Evolutionary conservation across 64 coral and sea anemone genomes (phyloP).

Genomic region (Pocillopora damicornis): DNA sequence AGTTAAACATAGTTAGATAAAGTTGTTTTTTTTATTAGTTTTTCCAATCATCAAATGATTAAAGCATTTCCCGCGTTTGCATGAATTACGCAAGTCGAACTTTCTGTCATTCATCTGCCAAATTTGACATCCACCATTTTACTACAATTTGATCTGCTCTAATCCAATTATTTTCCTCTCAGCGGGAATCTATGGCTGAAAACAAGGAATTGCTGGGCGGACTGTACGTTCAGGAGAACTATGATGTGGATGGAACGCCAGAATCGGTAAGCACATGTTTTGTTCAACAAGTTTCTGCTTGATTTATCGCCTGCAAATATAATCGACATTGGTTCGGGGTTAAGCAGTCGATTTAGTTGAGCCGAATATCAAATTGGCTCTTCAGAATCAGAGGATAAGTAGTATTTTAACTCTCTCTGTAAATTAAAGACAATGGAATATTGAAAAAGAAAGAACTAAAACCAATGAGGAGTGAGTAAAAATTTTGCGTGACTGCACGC

Average conservation of each 20-base stretch:
- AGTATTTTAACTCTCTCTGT: neutral
- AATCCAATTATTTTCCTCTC: neutral
- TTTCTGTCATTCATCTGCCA: neutral
- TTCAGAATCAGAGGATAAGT: neutral
- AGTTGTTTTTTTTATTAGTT: neutral
- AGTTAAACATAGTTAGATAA: neutral
- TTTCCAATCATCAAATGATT: neutral
- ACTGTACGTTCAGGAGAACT: constrained; percentile 69
- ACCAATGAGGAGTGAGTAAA: neutral
- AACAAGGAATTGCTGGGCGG: constrained; percentile 75
- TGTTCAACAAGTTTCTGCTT: neutral
- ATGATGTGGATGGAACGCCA: constrained; percentile 57
- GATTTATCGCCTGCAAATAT: neutral
- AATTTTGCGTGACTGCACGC: neutral
- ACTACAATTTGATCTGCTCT: neutral
- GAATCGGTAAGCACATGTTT: constrained; percentile 42
- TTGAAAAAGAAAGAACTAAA: neutral
- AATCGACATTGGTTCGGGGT: neutral
- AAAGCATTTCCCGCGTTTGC: neutral
- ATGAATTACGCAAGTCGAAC: neutral
- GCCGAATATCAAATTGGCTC: neutral
- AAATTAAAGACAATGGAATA: neutral
- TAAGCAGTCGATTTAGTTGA: neutral
- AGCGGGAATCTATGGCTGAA: constrained; percentile 9
- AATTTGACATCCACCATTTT: neutral